Evolutionary conservation across 2,888 invertebrate species (phyloP), one percentile per base, ranked within the genome.

Genomic region (Parochlus steinenii): DNA sequence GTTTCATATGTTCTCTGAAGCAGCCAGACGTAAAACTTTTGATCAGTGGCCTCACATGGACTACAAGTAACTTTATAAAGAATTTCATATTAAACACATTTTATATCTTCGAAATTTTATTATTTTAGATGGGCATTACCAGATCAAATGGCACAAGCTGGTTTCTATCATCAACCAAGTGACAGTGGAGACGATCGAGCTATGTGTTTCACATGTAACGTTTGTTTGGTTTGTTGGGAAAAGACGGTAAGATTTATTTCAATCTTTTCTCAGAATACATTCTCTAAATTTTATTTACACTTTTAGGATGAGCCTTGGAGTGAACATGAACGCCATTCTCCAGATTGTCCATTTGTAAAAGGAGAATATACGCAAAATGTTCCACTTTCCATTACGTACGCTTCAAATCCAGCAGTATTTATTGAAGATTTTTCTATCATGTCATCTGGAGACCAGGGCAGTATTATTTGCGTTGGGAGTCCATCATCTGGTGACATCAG

Each of bases 241-340:
- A 82, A 89, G 48, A 85, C 86, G 0, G n/a, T n/a, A n/a, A n/a
- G n/a, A n/a, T n/a, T n/a, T n/a, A n/a, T n/a, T n/a, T n/a, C n/a
- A n/a, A n/a, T n/a, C n/a, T n/a, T n/a, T n/a, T n/a, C n/a, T n/a
- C n/a, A n/a, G n/a, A n/a, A n/a, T n/a, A n/a, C n/a, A n/a, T n/a
- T n/a, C n/a, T n/a, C n/a, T n/a, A n/a, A n/a, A n/a, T n/a, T n/a
- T n/a, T n/a, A n/a, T n/a, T n/a, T n/a, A n/a, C n/a, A n/a, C n/a
- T n/a, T n/a, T n/a, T n/a, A n/a, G n/a, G 92, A 93, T 58, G 92
- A 93, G 53, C 93, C 93, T 3, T 92, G 92, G 90, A 89, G 89
- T 44, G 92, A 93, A 55, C 92, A 93, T 53, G 92, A 90, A 58
- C 67, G 92, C 4, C 92, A 93, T 55, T 89, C 90, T 4, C 86